A percentile compares a stretch with the other conserved stretches of the same genome.
phyloP scores from a whole-genome alignment of 1,140 invertebrate genomes.

The Lepidurus packardi region DNA sequence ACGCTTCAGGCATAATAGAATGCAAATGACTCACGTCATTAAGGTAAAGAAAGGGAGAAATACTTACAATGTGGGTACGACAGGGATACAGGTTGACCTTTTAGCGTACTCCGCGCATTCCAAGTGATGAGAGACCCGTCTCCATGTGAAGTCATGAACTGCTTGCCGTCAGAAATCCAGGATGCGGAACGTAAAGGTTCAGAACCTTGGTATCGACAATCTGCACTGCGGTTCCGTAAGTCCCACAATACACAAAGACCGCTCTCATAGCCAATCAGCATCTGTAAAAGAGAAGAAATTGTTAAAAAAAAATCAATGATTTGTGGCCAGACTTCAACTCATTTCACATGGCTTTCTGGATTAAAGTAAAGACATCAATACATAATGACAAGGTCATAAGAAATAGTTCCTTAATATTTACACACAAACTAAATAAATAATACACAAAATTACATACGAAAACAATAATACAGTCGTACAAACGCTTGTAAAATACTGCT shows the following conservation, averaged over 20 bases:
- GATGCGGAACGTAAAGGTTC: conserved; percentile 77
- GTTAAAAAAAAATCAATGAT: background rate
- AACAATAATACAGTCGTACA: no score
- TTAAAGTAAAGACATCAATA: no score
- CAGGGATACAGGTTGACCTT: conserved; percentile 61
- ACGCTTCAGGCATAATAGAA: no score
- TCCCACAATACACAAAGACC: conserved; percentile 96
- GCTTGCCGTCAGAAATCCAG: conserved; percentile 97
- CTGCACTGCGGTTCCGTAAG: conserved; percentile 70
- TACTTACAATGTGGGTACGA: conserved; percentile 83
- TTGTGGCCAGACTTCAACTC: background rate
- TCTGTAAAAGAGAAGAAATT: conserved; percentile 51
- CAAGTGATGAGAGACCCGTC: conserved; percentile 93
- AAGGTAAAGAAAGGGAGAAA: background rate
- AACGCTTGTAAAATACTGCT: no score
- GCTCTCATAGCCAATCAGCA: conserved; percentile 93
- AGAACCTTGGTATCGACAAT: conserved; percentile 69
- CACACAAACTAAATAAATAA: no score
- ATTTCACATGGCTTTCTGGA: no score
- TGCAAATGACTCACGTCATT: no score
- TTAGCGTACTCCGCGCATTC: conserved; percentile 66
- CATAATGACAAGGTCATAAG: no score
- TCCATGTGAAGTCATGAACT: conserved; percentile 92
- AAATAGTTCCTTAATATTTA: no score
- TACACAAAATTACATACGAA: no score